Conservation (phyloP, 2,888 invertebrate species). For the Conus canariensis region DNA sequence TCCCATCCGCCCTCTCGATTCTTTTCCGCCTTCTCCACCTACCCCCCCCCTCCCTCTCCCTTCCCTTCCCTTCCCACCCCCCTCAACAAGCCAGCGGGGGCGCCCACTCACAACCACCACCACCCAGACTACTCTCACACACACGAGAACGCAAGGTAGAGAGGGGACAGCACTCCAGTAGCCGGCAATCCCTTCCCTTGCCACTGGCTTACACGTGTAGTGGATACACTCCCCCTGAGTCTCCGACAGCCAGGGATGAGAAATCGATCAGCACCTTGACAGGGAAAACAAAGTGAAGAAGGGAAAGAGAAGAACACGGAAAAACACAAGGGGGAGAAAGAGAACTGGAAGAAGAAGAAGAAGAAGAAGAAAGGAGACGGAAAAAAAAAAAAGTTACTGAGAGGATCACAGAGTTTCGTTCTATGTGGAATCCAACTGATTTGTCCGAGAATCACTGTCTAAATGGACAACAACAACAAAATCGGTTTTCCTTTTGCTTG, state of each 20-base stretch:
- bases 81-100: constrained; percentile 1
- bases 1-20: neutral
- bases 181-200: neutral
- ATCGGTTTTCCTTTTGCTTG: neutral
- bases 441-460: neutral
- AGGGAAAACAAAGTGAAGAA: too few species aligned
- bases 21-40: too few species aligned
- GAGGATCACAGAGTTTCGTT: neutral
- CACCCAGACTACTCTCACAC: neutral
- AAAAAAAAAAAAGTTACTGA: neutral
- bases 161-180: neutral
- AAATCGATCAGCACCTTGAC: too few species aligned
- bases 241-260: too few species aligned
- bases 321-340: too few species aligned
- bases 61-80: neutral
- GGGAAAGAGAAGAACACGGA: too few species aligned
- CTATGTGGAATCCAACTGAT: neutral
- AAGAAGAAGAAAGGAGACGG: neutral
- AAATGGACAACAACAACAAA: neutral
- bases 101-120: neutral
- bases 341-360: neutral
- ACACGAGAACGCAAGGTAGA: neutral
- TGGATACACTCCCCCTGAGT: too few species aligned
- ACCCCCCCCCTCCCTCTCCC: neutral
- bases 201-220: too few species aligned